Conservation (phyloP, 2,797 vertebrate genomes). For the Lacerta bilineata region DNA sequence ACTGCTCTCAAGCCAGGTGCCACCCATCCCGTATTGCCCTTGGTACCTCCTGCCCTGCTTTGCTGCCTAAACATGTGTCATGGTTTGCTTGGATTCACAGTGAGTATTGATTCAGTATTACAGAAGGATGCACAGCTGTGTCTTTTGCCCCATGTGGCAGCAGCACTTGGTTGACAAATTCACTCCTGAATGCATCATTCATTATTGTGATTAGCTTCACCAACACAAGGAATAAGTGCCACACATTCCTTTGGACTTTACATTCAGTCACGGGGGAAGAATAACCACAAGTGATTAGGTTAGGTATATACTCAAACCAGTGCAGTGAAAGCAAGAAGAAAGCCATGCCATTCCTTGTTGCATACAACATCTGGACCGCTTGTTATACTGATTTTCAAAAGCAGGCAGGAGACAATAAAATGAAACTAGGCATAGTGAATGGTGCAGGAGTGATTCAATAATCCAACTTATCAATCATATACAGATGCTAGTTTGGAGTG, state of each 20-base stretch:
- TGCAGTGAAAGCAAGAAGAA: neutral
- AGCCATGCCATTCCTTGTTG: neutral
- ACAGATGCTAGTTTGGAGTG: neutral
- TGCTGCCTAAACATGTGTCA: neutral
- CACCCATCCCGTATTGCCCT: neutral
- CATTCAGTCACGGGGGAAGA: neutral
- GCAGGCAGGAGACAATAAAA: neutral
- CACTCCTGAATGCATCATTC: neutral
- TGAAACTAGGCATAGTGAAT: neutral
- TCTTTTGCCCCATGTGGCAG: neutral
- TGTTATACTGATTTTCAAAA: neutral
- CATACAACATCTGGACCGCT: neutral
- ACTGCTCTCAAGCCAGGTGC: too few relatives aligned
- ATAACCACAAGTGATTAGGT: neutral
- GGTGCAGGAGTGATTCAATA: neutral
- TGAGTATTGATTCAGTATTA: neutral
- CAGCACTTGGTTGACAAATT: conserved; percentile 18
- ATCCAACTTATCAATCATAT: neutral
- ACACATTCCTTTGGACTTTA: neutral
- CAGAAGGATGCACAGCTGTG: neutral
- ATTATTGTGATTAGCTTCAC: neutral
- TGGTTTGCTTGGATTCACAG: neutral
- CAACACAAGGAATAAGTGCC: neutral
- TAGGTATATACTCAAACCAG: neutral
- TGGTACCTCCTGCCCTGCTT: neutral